A percentile compares a stretch with the other conserved stretches of the same genome.
Evolutionary conservation across 2,797 vertebrate species (phyloP).

Genomic region (Sebastes kiyomatsui): DNA sequence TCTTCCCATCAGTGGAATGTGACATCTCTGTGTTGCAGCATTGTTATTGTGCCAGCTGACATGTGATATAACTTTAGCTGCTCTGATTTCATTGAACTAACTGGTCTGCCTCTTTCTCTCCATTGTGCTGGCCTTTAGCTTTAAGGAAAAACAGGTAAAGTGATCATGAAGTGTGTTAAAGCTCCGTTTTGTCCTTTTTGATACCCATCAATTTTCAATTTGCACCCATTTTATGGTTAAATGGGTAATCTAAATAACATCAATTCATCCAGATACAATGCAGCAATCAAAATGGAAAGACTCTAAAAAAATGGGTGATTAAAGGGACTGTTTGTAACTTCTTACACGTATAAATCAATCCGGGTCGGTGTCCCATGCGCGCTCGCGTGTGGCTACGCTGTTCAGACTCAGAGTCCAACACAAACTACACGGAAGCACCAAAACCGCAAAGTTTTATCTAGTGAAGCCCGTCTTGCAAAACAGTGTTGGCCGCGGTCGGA

Average conservation of each 20-base stretch:
- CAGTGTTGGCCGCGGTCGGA: too few relatives aligned
- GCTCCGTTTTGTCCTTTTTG: not conserved
- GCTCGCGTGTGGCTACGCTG: too few relatives aligned
- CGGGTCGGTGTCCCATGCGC: too few relatives aligned
- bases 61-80: not conserved
- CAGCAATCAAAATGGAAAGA: not conserved
- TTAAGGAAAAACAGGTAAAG: slow-evolving; percentile 88
- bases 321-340: too few relatives aligned
- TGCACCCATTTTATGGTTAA: not conserved
- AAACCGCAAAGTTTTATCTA: too few relatives aligned
- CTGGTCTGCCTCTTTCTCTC: slow-evolving; percentile 76
- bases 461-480: too few relatives aligned
- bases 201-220: not conserved
- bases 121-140: slow-evolving; percentile 87
- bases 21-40: not conserved
- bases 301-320: too few relatives aligned
- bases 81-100: slow-evolving; percentile 48
- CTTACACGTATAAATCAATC: too few relatives aligned
- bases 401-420: too few relatives aligned
- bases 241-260: not conserved
- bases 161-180: slow-evolving; percentile 11
- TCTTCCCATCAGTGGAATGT: not conserved
- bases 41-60: not conserved
- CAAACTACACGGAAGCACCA: too few relatives aligned
- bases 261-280: not conserved